phyloP scores from a whole-genome alignment of 2,888 invertebrate genomes.

The Mesochorus sp. region DNA sequence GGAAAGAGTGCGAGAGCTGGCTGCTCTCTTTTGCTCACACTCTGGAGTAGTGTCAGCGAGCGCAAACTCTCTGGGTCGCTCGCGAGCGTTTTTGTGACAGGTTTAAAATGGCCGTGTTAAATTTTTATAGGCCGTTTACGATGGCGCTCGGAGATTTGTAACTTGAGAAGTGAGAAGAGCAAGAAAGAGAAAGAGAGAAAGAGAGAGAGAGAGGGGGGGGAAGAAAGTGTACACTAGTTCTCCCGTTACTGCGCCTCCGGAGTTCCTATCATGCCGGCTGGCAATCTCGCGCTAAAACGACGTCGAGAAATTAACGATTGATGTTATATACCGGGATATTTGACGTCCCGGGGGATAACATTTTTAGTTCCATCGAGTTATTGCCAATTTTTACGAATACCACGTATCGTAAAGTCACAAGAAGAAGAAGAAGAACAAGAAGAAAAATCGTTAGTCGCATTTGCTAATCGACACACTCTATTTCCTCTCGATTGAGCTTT shows the following conservation, averaged over 20 bases:
- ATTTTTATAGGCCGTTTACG: constrained; percentile 76
- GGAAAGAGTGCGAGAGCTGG: constrained; percentile 20
- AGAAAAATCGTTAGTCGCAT: not conserved
- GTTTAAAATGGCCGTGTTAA: constrained; percentile 69
- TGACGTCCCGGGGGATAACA: not conserved
- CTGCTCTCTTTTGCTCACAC: constrained; percentile 26
- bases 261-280: constrained; percentile 14
- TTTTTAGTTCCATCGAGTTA: not conserved
- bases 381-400: not conserved
- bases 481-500: not conserved
- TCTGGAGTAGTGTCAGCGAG: constrained; percentile 28
- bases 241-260: constrained; percentile 42
- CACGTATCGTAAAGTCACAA: not conserved
- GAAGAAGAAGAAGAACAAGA: not conserved
- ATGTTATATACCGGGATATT: not conserved
- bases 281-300: constrained; percentile 27
- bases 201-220: not conserved
- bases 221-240: constrained; percentile 48
- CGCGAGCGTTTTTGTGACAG: constrained; percentile 66
- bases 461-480: no score
- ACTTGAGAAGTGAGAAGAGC: constrained; percentile 66
- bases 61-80: constrained; percentile 25
- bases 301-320: constrained; percentile 48
- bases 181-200: not conserved
- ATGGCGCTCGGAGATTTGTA: constrained; percentile 72